Evolutionary conservation across 2,797 vertebrate species (phyloP), one percentile per base, ranked within the genome.

Genomic region (Takifugu rubripes): DNA sequence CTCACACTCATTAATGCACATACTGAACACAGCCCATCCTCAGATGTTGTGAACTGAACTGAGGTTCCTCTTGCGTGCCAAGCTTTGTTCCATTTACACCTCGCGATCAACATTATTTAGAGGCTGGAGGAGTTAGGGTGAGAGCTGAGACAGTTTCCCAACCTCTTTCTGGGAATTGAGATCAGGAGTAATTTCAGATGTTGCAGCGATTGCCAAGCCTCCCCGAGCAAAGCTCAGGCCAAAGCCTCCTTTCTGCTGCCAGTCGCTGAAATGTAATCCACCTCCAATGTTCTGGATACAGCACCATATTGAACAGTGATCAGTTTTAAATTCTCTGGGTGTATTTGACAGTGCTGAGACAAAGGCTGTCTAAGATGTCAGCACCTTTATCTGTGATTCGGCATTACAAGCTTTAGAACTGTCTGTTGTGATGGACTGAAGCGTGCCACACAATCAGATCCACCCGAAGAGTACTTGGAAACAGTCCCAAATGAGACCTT

Each of bases 131-230:
- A 61, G 31, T 69, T 48, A 60, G 54, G 26, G 31, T 60, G 70
- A 36, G 59, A 45, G 42, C 49, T 14, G 50, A 60, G 29, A 64
- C 15, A n/a, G 25, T 85, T 89, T 82, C 77, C 52, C 60, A 80
- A 75, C 60, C 16, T 8, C 42, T 75, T 82, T 83, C 71, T 79
- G 77, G 70, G 73, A 85, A 84, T 57, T 15, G 21, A 76, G 69
- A 79, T 82, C 68, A 66, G 47, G 26, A 66, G 77, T 57, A 52
- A 84, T 88, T 83, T 81, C 59, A 85, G 60, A 80, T 62, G 70
- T 67, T 68, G 44, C 2, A 63, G 51, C 1, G 47, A 72, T 74
- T 78, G 70, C 79, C 81, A 81, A 75, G 55, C 77, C 57, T 71
- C 64, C 14, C 33, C 53, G 44, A 74, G 50, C 61, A 40, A 16